A percentile compares a stretch with the other conserved stretches of the same genome.
Conservation (phyloP, 2,797 vertebrate genomes). For the Loris lydekkerianus region DNA sequence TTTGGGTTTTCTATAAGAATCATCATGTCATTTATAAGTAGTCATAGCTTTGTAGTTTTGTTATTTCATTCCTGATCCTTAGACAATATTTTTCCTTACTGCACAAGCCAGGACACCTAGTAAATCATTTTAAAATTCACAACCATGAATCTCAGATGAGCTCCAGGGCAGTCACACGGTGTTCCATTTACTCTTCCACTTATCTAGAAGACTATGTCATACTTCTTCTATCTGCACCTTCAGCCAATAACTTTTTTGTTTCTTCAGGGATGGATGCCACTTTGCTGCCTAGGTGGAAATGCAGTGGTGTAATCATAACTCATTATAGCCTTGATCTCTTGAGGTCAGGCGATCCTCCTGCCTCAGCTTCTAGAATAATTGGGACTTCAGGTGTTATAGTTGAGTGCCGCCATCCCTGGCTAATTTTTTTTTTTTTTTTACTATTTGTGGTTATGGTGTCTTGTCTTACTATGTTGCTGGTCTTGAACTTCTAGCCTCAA, state of each 20-base stretch:
- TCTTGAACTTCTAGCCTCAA: background rate
- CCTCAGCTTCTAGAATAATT: too few species aligned
- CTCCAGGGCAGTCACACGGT: background rate
- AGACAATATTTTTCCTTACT: background rate
- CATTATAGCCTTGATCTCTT: too few species aligned
- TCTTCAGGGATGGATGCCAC: too few species aligned
- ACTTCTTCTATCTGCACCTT: background rate
- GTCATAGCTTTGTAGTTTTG: background rate
- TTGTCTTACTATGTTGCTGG: background rate
- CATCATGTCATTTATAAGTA: background rate
- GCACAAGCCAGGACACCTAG: background rate
- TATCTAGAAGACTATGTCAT: background rate
- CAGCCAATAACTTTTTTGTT: background rate
- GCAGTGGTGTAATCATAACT: too few species aligned
- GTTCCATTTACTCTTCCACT: background rate
- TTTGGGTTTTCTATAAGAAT: conserved; percentile 19
- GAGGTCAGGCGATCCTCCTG: too few species aligned
- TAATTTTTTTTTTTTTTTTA: too few species aligned
- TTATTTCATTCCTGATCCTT: conserved; percentile 3
- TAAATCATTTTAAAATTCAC: conserved; percentile 37
- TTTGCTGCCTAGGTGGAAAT: too few species aligned
- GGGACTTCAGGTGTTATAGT: too few species aligned
- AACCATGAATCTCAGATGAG: background rate
- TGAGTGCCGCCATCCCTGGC: too few species aligned
- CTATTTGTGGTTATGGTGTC: background rate